A percentile compares a stretch with the other conserved stretches of the same genome.
Conservation (phyloP, 2,797 vertebrate species). For the Sebastes paucispinis region DNA sequence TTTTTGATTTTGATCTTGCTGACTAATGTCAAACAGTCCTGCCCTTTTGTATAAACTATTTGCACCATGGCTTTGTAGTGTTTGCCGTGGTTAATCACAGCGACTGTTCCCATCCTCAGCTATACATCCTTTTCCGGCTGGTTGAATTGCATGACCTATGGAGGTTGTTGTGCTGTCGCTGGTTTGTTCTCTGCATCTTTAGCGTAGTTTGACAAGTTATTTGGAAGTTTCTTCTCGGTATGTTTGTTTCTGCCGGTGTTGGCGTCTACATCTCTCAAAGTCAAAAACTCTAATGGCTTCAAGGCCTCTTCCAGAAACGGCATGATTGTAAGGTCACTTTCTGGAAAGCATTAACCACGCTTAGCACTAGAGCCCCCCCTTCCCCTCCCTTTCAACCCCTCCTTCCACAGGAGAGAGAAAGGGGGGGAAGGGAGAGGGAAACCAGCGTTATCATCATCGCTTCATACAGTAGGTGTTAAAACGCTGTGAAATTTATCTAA, state of each 20-base stretch:
- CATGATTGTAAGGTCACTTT: slow-evolving; percentile 54
- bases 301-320: slow-evolving; percentile 40
- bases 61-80: slow-evolving; percentile 36
- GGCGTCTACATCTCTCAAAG: slow-evolving; percentile 2
- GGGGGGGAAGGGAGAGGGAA: background rate
- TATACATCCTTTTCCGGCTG: slow-evolving; percentile 1
- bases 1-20: slow-evolving; percentile 52
- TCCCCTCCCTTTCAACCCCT: background rate
- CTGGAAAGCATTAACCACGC: slow-evolving; percentile 67
- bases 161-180: background rate
- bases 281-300: slow-evolving; percentile 25
- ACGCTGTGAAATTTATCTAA: slow-evolving; percentile 75
- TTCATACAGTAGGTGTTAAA: slow-evolving; percentile 81
- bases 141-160: background rate
- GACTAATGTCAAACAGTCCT: slow-evolving; percentile 68
- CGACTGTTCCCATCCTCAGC: background rate
- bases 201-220: background rate
- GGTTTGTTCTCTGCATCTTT: background rate
- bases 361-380: background rate
- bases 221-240: background rate
- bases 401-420: background rate
- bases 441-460: slow-evolving; percentile 59
- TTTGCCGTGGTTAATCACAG: slow-evolving; percentile 43
- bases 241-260: slow-evolving; percentile 22
- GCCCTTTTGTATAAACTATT: slow-evolving; percentile 55